Conservation (phyloP, 2,888 invertebrate genomes). For the Machimus rusticus region DNA sequence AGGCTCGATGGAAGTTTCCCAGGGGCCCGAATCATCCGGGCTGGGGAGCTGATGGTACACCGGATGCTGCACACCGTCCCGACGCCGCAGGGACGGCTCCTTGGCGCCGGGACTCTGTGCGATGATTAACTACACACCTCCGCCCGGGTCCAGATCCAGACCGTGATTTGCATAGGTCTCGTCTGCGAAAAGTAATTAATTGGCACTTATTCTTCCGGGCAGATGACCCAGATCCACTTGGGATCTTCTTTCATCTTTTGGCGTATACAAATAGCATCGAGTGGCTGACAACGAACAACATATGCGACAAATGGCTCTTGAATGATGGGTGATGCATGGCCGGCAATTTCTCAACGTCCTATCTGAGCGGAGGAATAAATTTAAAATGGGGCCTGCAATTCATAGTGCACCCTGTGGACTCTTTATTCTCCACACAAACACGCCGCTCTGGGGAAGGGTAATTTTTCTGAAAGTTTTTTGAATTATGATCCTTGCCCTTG, state of each 20-base stretch:
- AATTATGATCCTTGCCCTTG: neutral
- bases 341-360: constrained; percentile 6
- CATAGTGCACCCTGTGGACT: neutral
- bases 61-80: neutral
- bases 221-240: constrained; percentile 5
- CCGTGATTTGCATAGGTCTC: constrained; percentile 2
- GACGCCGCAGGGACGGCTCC: neutral
- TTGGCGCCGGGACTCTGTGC: neutral
- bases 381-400: neutral
- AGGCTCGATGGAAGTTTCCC: neutral
- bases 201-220: neutral
- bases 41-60: neutral
- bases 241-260: neutral
- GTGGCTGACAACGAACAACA: neutral
- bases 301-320: neutral
- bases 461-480: neutral
- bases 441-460: neutral
- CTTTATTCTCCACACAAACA: neutral
- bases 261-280: neutral
- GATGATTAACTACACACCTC: neutral
- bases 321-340: constrained; percentile 19
- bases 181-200: constrained; percentile 12
- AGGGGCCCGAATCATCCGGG: neutral
- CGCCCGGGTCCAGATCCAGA: neutral
- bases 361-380: constrained; percentile 9